These are phyloP conservation scores for Drosophila gunungcola DNA, from an alignment of 1,140 invertebrate species.

Conservation along the genomic window DNA sequence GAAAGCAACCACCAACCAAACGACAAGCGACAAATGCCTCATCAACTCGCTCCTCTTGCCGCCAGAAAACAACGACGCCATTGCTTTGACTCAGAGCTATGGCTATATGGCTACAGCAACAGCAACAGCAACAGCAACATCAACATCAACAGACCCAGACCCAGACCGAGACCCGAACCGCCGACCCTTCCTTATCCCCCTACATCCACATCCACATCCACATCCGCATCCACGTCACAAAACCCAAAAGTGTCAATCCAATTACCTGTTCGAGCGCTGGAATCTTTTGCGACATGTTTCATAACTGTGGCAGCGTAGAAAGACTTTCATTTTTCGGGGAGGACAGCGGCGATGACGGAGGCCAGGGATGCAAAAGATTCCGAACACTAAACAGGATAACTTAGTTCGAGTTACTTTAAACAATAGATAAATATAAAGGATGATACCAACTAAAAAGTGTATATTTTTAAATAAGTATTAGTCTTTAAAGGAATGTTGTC, in stretches of 20 bases:
- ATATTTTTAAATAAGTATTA: no score
- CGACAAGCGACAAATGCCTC: slow-evolving; percentile 66
- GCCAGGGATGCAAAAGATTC: slow-evolving; percentile 25
- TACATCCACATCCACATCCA: slow-evolving; percentile 16
- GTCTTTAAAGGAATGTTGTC: no score
- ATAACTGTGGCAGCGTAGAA: slow-evolving; percentile 67
- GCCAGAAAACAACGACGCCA: slow-evolving; percentile 44
- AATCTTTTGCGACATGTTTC: slow-evolving; percentile 84
- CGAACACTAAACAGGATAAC: slow-evolving; percentile 8
- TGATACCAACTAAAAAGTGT: no score
- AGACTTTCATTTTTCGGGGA: slow-evolving; percentile 50
- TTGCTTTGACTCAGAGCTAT: slow-evolving; percentile 14
- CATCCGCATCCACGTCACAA: slow-evolving; percentile 55
- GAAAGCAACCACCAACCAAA: slow-evolving; percentile 68
- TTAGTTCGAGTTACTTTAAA: background rate
- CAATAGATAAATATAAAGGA: background rate
- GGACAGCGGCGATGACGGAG: background rate
- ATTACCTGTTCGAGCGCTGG: slow-evolving; percentile 82
- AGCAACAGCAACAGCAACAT: no score
- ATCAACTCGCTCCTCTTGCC: slow-evolving; percentile 61
- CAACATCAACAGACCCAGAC: no score
- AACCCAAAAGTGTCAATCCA: slow-evolving; percentile 83
- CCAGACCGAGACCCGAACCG: slow-evolving; percentile 2
- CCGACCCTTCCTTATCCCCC: slow-evolving; percentile 22
- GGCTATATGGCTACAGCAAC: slow-evolving; percentile 20